phyloP scores from a whole-genome alignment of 2,888 invertebrate species.

The Pseudoips prasinana region DNA sequence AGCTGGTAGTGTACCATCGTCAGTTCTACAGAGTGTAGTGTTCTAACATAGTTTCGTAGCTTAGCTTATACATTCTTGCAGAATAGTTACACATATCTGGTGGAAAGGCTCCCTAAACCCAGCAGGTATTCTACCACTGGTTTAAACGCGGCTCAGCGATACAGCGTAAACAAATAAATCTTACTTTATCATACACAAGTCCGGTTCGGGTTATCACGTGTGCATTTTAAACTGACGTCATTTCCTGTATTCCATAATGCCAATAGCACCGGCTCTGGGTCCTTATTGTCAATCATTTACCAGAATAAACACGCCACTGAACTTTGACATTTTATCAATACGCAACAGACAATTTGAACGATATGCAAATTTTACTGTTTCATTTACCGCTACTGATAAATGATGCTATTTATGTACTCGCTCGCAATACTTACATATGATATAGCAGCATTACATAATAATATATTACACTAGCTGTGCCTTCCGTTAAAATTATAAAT shows the following conservation, averaged over 20 bases:
- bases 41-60: too few species aligned
- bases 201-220: not conserved
- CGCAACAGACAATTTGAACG: constrained; percentile 17
- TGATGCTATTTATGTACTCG: constrained; percentile 12
- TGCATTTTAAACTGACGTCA: constrained; percentile 10
- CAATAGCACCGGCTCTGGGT: constrained; percentile 16
- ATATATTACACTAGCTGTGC: too few species aligned
- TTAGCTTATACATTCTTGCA: too few species aligned
- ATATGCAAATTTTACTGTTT: constrained; percentile 26
- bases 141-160: too few species aligned
- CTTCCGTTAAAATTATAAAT: too few species aligned
- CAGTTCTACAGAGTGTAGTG: too few species aligned
- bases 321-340: constrained; percentile 34
- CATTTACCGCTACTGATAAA: constrained; percentile 30
- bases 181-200: too few species aligned
- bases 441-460: constrained; percentile 7
- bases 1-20: too few species aligned
- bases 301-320: constrained; percentile 24
- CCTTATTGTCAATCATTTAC: constrained; percentile 23
- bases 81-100: too few species aligned
- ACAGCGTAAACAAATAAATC: too few species aligned
- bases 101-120: too few species aligned
- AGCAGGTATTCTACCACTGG: too few species aligned
- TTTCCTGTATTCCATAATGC: constrained; percentile 19
- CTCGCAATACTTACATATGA: constrained; percentile 12